Evolutionary conservation across 2,113 vertebrate genomes (phyloP).

Genomic region (Tretioscincus oriximinensis): DNA sequence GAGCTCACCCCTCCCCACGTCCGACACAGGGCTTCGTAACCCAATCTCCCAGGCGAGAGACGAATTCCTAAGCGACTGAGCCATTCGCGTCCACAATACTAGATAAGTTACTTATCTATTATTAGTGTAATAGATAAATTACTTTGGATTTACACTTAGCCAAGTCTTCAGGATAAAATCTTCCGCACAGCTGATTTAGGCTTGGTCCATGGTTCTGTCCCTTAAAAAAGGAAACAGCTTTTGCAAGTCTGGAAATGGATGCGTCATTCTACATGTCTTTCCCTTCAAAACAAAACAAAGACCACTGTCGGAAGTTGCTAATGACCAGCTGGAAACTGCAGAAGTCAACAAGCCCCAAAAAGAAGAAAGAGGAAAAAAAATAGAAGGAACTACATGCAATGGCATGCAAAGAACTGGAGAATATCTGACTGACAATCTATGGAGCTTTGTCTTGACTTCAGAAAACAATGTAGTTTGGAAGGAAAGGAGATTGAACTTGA

Average conservation of each 20-base stretch:
- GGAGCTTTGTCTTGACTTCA: too few relatives aligned
- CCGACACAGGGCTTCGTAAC: too few relatives aligned
- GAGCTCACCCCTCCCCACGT: too few relatives aligned
- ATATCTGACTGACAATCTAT: neutral
- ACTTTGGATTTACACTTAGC: slow-evolving; percentile 34
- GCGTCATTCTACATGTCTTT: slow-evolving; percentile 37
- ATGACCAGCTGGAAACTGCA: slow-evolving; percentile 9
- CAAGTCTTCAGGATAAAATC: slow-evolving; percentile 54
- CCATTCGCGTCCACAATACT: too few relatives aligned
- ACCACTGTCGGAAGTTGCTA: slow-evolving; percentile 12
- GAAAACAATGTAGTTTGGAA: too few relatives aligned
- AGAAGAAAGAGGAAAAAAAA: neutral
- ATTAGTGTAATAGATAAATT: too few relatives aligned
- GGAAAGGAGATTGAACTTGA: too few relatives aligned
- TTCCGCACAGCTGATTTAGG: slow-evolving; percentile 71
- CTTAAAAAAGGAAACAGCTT: slow-evolving; percentile 64
- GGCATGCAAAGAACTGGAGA: neutral
- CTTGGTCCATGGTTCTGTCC: slow-evolving; percentile 48
- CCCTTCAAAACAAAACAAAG: slow-evolving; percentile 32
- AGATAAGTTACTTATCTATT: too few relatives aligned
- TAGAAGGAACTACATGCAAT: neutral
- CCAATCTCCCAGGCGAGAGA: too few relatives aligned
- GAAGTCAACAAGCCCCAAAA: slow-evolving; percentile 13
- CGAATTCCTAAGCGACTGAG: too few relatives aligned
- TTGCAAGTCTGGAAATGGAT: slow-evolving; percentile 32